phyloP scores from a whole-genome alignment of 2,113 vertebrate species.

The Lethenteron reissneri region DNA sequence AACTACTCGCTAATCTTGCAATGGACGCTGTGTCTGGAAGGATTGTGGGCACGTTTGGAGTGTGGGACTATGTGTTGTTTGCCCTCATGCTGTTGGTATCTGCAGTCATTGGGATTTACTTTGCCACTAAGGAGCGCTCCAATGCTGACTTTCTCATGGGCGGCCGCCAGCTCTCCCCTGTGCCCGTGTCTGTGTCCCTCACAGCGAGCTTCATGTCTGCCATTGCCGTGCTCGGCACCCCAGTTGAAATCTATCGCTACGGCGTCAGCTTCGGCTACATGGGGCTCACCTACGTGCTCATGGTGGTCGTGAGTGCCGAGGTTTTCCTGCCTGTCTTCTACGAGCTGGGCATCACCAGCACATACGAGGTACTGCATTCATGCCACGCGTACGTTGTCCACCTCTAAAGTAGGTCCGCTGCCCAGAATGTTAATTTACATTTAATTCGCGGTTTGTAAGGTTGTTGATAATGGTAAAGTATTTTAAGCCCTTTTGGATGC shows the following conservation, averaged over 20 bases:
- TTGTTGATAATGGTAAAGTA: too few relatives aligned
- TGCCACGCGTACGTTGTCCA: too few relatives aligned
- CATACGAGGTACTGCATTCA: conserved; percentile 32
- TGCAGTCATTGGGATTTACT: conserved; percentile 51
- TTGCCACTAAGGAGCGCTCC: conserved; percentile 25
- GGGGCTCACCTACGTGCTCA: conserved; percentile 31
- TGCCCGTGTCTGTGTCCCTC: conserved; percentile 63
- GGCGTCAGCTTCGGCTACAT: conserved; percentile 39
- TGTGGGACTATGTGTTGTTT: conserved; percentile 73
- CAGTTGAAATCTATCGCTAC: conserved; percentile 54
- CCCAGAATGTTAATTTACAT: too few relatives aligned
- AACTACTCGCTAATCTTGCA: too few relatives aligned
- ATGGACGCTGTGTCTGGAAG: too few relatives aligned
- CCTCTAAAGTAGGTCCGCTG: too few relatives aligned
- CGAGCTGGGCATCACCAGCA: conserved; percentile 61
- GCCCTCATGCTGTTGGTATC: conserved; percentile 51
- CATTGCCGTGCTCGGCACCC: conserved; percentile 57
- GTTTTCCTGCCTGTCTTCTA: conserved; percentile 80
- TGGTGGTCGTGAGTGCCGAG: conserved; percentile 45
- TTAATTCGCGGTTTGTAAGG: too few relatives aligned
- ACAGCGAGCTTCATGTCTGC: conserved; percentile 92
- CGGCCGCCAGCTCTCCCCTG: conserved; percentile 40
- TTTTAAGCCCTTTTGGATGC: too few relatives aligned
- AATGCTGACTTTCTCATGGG: conserved; percentile 45
- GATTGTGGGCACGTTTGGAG: conserved; percentile 20